These are phyloP conservation scores for Clarias macrocephalus DNA, from an alignment of 2,113 vertebrate species.

Conservation along the genomic window DNA sequence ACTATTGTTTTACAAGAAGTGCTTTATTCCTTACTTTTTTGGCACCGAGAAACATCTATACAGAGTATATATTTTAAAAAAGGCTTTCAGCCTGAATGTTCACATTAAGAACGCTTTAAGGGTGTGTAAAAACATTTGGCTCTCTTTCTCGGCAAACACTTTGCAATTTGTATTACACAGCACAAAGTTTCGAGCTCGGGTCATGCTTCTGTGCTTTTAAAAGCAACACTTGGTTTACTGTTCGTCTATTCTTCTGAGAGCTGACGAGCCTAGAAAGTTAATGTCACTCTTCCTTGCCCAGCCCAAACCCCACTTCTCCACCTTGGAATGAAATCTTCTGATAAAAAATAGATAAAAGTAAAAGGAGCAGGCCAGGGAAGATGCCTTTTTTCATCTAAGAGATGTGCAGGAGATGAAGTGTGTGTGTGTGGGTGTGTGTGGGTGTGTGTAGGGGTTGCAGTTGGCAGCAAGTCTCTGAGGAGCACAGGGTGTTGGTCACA, in stretches of 20 bases:
- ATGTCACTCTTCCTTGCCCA: neutral
- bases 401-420: conserved; percentile 4
- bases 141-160: neutral
- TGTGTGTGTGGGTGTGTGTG: neutral
- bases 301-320: neutral
- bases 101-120: neutral
- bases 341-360: neutral
- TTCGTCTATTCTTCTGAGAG: conserved; percentile 4
- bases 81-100: neutral
- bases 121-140: neutral
- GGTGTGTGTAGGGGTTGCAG: neutral
- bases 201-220: conserved; percentile 29
- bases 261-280: neutral
- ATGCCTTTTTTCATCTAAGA: conserved; percentile 22
- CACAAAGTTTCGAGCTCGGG: neutral
- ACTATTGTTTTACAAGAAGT: neutral
- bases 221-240: conserved; percentile 5
- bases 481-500: conserved; percentile 46
- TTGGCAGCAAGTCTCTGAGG: neutral
- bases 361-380: neutral
- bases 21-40: neutral
- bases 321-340: conserved; percentile 18
- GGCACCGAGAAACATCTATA: neutral
- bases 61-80: neutral
- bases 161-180: neutral